Conservation (phyloP, 1,140 invertebrate species). For the Philotrypesis tridentata region DNA sequence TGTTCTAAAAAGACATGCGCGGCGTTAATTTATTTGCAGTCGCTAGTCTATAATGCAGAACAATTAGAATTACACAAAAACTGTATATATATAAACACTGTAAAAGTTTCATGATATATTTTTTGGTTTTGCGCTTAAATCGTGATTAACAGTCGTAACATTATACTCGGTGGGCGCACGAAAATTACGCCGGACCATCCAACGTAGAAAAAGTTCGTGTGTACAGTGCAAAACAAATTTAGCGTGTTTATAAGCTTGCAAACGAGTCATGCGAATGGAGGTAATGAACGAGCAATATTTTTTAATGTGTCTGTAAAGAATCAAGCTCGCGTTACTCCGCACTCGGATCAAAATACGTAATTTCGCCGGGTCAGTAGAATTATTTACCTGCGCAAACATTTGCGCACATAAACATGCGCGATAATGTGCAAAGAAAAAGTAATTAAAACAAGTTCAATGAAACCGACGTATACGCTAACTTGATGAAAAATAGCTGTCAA, state of each 20-base stretch:
- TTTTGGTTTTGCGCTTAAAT: too few species aligned
- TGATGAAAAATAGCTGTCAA: background rate
- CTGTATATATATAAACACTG: too few species aligned
- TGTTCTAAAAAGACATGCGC: too few species aligned
- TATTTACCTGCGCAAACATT: background rate
- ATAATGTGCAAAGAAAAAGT: background rate
- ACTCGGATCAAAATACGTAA: background rate
- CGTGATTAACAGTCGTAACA: too few species aligned
- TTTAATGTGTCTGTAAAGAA: conserved; percentile 12
- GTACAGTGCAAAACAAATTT: background rate
- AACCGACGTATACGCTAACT: background rate
- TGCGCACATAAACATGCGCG: background rate
- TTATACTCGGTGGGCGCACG: too few species aligned
- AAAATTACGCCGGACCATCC: too few species aligned
- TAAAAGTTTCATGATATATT: too few species aligned
- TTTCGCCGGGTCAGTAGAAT: background rate
- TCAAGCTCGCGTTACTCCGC: background rate
- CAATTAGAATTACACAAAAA: too few species aligned
- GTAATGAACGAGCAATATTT: conserved; percentile 8
- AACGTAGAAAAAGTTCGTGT: too few species aligned
- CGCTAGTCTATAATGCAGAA: too few species aligned
- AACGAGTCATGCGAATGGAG: background rate
- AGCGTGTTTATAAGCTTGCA: background rate
- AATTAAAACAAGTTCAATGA: background rate
- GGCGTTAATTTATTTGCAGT: too few species aligned